Conservation (phyloP, 92 coral and sea anemone genomes). For the Epizoanthus scotinus region DNA sequence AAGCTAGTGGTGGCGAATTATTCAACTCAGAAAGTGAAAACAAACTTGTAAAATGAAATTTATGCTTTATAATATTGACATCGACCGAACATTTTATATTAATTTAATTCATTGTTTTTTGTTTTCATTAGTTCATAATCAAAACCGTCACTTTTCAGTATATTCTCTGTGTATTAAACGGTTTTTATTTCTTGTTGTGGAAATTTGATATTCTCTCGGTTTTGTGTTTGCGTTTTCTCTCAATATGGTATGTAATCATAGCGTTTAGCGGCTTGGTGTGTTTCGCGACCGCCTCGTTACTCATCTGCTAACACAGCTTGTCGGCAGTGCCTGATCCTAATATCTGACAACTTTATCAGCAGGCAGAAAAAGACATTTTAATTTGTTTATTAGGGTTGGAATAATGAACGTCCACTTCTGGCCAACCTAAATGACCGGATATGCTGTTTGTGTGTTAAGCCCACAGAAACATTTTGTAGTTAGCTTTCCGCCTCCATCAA, state of each 20-base stretch:
- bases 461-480: conserved; percentile 24
- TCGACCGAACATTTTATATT: not conserved
- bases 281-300: conserved; percentile 4
- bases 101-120: not conserved
- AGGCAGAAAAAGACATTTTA: conserved; percentile 47
- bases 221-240: conserved; percentile 2
- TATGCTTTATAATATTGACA: not conserved
- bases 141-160: not conserved
- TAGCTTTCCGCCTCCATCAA: conserved; percentile 7
- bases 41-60: not conserved
- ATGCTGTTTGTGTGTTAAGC: conserved; percentile 26
- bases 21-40: no score
- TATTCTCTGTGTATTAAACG: conserved; percentile 2
- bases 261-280: conserved; percentile 11
- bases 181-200: conserved; percentile 2
- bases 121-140: not conserved
- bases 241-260: conserved; percentile 18
- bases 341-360: conserved; percentile 42
- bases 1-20: no score
- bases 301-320: conserved; percentile 25
- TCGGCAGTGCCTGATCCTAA: conserved; percentile 2
- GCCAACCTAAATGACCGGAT: conserved; percentile 27
- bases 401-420: conserved; percentile 36
- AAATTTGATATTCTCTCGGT: conserved; percentile 2
- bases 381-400: conserved; percentile 44